These are phyloP conservation scores for Fistularia commersonii DNA, from an alignment of 2,797 vertebrate genomes.

Conservation along the genomic window DNA sequence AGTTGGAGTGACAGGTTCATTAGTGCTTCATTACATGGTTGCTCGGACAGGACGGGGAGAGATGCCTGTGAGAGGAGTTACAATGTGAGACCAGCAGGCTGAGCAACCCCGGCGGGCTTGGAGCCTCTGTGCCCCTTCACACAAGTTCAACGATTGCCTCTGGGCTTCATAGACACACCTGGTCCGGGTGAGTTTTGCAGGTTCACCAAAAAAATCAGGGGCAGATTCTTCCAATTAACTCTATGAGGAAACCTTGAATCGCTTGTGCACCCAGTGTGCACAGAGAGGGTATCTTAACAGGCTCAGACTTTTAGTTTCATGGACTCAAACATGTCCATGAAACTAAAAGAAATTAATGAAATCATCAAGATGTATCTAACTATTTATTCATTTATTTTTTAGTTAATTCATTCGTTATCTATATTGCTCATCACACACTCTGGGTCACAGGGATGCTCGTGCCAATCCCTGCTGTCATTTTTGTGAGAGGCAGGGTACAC, in stretches of 20 bases:
- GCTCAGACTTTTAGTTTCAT: slow-evolving; percentile 41
- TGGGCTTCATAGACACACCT: slow-evolving; percentile 46
- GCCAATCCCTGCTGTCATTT: too few relatives aligned
- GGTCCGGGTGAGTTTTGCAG: slow-evolving; percentile 42
- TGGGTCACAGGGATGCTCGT: too few relatives aligned
- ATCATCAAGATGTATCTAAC: too few relatives aligned
- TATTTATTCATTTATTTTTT: too few relatives aligned
- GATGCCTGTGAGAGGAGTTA: slow-evolving; percentile 28
- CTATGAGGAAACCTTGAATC: slow-evolving; percentile 30
- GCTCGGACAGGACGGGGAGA: slow-evolving; percentile 51
- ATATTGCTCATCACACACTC: too few relatives aligned
- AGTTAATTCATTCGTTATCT: too few relatives aligned
- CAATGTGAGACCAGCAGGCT: slow-evolving; percentile 29
- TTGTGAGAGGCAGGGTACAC: too few relatives aligned
- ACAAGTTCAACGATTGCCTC: slow-evolving; percentile 14
- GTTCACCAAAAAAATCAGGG: slow-evolving; percentile 10
- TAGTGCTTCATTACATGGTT: slow-evolving; percentile 64
- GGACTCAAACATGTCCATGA: too few relatives aligned
- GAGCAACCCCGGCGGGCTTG: slow-evolving; percentile 19
- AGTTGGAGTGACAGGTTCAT: slow-evolving; percentile 60
- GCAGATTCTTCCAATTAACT: slow-evolving; percentile 52
- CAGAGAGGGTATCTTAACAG: slow-evolving; percentile 21
- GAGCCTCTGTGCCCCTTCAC: slow-evolving; percentile 4
- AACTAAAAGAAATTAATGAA: too few relatives aligned
- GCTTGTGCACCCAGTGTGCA: neutral